Base-by-base conservation (phyloP, 2,113 vertebrate genomes). In the Synchiropus splendidus region DNA sequence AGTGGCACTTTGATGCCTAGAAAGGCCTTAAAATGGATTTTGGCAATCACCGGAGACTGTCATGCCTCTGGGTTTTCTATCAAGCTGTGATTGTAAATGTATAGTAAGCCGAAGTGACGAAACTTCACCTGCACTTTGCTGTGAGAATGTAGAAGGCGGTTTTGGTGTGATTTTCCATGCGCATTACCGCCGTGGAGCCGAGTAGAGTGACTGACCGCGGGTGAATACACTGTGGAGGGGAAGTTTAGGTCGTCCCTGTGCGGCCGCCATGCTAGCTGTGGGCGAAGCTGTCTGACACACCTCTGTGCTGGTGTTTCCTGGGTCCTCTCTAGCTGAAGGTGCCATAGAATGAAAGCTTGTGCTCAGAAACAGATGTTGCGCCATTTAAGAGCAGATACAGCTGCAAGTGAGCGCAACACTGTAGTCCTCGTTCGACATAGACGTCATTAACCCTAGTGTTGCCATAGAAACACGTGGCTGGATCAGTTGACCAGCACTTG, bases 61-160 rank as follows among this genome's bases (percentile, higher is more conserved):
- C 31, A 13, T 35, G 33, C 58, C 48, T 53, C 45, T 73, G 74
- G 72, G 51, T 74, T 32, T 58, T 81, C 58, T 64, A 50, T 57
- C 61, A 69, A 76, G 71, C 68, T 79, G 75, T 76, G 75, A 80
- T 80, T 76, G 62, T 75, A 69, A 43, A 70, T 69, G 51, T 79
- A 68, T 79, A 81, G 77, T 75, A 83, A 86, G 72, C 79, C 81
- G 63, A 71, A 67, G 64, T 48, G 66, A 39, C 52, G 61, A 68
- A 56, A 64, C 75, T 81, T 83, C 58, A 72, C 61, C 75, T 81
- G 81, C 82, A 84, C 82, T 85, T 85, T 86, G 77, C 69, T 70
- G 73, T 81, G 76, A 78, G 78, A 73, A 80, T 80, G 72, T 74
- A 56, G 67, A 59, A 55, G 58, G 41, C 64, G 58, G 51, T 46